Base-by-base conservation (phyloP, 1,140 invertebrate genomes). In the Geopemphigus sp. region DNA sequence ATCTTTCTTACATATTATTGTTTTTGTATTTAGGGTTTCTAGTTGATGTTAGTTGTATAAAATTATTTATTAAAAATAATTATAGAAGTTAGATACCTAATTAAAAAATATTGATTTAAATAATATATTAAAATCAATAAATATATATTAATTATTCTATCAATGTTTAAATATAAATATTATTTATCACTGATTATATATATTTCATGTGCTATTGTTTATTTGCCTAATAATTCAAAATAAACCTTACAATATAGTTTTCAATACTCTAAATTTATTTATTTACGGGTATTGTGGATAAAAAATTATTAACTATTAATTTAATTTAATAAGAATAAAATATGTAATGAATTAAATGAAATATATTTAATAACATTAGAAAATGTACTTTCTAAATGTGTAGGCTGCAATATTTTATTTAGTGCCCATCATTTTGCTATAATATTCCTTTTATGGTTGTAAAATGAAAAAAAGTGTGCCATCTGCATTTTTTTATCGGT, bases 301-400 rank as follows among this genome's bases (percentile, higher is more conserved):
- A 22, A 8, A n/a, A 11, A 1, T 39, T 66, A 6, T 39, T 39
- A 39, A 39, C 1, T 66, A n/a, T 39, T 32, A 19, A 12, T 64
- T 39, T 32, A 19, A 12, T 64, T 66, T 45, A 22, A 45, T 66
- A 45, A 12, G 29, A 64, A 39, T 39, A 39, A 1, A 50, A 50
- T 50, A 64, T 39, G 39, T 39, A 39, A 8, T 12, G 32, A 39
- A 39, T 19, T 39, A 66, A 6, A 19, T 32, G 32, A 63, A 63
- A 32, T 24, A 63, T 29, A 63, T 14, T 63, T 63, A 11, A 63
- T 29, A 32, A 11, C 17, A 63, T 32, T 17, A 12, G 5, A 32
- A 63, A 32, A 63, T 63, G 14, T 45, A 66, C 32, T 66, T 66
- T 66, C 63, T 45, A 66, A n/a, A 66, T 45, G 11, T 66, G 47